Base-by-base conservation (phyloP, 2,888 invertebrate species). In the Clunio marinus region DNA sequence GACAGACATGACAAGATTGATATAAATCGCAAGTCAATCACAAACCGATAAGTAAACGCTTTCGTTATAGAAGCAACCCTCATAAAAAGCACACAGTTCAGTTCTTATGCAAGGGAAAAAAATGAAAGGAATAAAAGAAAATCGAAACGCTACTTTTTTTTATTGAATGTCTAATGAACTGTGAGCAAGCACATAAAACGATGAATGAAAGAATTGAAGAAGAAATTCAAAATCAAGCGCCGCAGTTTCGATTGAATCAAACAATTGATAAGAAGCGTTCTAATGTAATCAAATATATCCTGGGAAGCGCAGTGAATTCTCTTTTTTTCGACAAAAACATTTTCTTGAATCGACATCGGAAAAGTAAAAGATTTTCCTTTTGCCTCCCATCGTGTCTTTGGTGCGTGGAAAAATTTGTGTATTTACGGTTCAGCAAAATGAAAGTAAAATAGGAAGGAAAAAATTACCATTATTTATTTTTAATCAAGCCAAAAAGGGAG, bases 81-180 rank as follows among this genome's bases (percentile, higher is more conserved):
- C 20, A 57, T 57, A 27, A 57, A 51, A 20, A 20, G 27, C 27
- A 57, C 57, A 4, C 32, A 32, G 10, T 4, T 32, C 5, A 20
- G n/a, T 27, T 57, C 20, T 10, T 57, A 57, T 57, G 27, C 27
- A 57, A 22, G 10, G 17, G 8, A 45, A 45, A 45, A 15, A 7
- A 13, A 45, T 15, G 45, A 17, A 15, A n/a, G n/a, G n/a, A n/a
- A n/a, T n/a, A n/a, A 45, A 15, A 17, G 45, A 45, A 45, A 45
- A 45, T 32, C 32, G 5, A 32, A 7, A 10, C 32, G 10, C 4
- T 7, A 32, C 27, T 57, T 57, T 8, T 28, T 22, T 63, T 35
- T 55, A 35, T 55, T 66, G 51, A 66, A 66, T 66, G 66, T 55
- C 55, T 25, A 66, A 66, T 66, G 66, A 66, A 66, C 66, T 55